Percentiles rank a stretch among this genome's conserved stretches.
Conservation (phyloP, 2,888 invertebrate species). For the Sphecodes monilicornis region DNA sequence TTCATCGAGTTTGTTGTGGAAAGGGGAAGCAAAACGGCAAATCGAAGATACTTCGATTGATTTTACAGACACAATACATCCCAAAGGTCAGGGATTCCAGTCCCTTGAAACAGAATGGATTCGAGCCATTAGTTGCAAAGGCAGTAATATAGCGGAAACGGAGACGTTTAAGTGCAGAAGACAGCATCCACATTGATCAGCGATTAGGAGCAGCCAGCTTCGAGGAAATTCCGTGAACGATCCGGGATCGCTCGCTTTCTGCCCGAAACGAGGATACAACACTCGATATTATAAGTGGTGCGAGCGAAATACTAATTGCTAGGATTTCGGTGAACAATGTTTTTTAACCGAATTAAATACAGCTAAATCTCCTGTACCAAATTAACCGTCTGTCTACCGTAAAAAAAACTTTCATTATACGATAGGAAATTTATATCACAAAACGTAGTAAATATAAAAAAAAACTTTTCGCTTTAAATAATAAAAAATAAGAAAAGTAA, state of each 20-base stretch:
- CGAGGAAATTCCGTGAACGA: background rate
- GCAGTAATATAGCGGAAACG: constrained; percentile 42
- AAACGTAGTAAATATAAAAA: too few relatives aligned
- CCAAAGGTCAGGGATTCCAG: constrained; percentile 34
- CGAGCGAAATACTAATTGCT: background rate
- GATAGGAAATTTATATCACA: too few relatives aligned
- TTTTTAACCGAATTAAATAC: background rate
- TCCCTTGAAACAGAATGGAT: constrained; percentile 55
- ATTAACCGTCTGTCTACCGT: too few relatives aligned
- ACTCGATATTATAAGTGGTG: background rate
- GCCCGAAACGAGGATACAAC: background rate
- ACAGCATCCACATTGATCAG: constrained; percentile 51
- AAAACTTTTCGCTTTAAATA: too few relatives aligned
- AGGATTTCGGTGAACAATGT: background rate
- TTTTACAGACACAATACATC: constrained; percentile 21
- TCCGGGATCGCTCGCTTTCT: constrained; percentile 3
- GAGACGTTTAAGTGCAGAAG: constrained; percentile 50
- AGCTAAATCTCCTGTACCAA: too few relatives aligned
- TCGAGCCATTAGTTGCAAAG: constrained; percentile 56
- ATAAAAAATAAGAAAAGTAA: too few relatives aligned
- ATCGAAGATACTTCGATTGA: constrained; percentile 26
- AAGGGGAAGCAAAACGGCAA: background rate
- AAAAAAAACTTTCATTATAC: too few relatives aligned
- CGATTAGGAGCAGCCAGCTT: constrained; percentile 54
- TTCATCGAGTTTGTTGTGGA: background rate